Conservation (phyloP, 1,140 invertebrate genomes). For the Chironomus striatipennis region DNA sequence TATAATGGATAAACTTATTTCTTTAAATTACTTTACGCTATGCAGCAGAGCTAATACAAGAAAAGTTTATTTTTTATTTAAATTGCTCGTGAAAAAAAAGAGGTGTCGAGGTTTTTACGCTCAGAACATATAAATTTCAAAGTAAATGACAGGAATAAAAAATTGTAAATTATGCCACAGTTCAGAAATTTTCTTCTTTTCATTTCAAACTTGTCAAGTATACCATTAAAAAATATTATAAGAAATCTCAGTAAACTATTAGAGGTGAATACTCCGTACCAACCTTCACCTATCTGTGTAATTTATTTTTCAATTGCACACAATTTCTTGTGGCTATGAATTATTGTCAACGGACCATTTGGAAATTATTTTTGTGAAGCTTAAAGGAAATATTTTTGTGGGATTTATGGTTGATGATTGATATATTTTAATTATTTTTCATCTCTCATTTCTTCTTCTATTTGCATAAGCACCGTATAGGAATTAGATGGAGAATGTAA, state of each 20-base stretch:
- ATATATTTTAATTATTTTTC: conserved; percentile 10
- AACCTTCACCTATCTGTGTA: background rate
- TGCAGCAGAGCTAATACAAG: no score
- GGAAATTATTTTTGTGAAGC: no score
- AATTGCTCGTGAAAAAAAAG: no score
- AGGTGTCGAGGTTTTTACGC: background rate
- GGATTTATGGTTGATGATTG: background rate
- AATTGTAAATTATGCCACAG: conserved; percentile 3
- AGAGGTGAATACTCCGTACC: background rate
- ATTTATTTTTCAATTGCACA: conserved; percentile 14
- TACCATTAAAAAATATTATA: background rate
- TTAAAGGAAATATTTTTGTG: no score
- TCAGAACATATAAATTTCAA: conserved; percentile 11
- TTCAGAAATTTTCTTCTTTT: background rate
- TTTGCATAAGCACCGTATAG: no score
- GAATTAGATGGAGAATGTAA: no score
- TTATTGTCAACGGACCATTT: background rate
- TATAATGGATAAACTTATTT: no score
- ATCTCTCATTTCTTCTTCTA: background rate
- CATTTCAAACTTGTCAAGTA: background rate
- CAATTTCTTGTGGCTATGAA: conserved; percentile 1
- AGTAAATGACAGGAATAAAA: background rate
- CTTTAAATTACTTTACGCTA: no score
- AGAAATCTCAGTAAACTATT: background rate
- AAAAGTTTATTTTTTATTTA: no score